Evolutionary conservation across 1,140 invertebrate species (phyloP), one percentile per base, ranked within the genome.

Genomic region (Zophobas morio): DNA sequence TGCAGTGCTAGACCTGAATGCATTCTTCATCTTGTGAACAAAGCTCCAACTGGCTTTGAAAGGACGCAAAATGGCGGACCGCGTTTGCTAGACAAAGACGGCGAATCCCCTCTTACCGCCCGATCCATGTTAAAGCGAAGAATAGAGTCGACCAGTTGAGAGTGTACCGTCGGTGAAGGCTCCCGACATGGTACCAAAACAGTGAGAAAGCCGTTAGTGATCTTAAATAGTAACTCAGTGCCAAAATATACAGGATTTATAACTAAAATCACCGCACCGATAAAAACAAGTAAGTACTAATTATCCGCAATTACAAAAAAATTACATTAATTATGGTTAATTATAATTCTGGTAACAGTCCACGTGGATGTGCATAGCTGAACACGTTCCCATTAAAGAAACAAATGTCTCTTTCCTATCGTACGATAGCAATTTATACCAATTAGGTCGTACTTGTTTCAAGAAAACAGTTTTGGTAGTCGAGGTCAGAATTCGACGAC

Each of bases 1-100:
- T 66, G 72, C 71, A 77, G 63, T 57, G 53, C 37, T 76, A 75
- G 63, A 79, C 71, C 47, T 79, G 51, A 63, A 74, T 57, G 73
- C 78, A 79, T 79, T 79, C 78, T 76, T 79, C 63, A 40, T 53
- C 46, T 66, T 74, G 70, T 77, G 76, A 77, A 77, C 72, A 78
- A 73, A 66, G 70, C 53, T 5, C 35, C 72, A 40, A 34, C 20
- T 36, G 54, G 39, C 73, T 49, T 40, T 57, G 51, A 46, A 80
- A 63, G 70, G 73, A 53, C 54, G 74, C 0, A 40, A 34, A 70
- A 77, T 76, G 47, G 72, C 56, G 54, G 51, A 42, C 32, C 56
- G 1, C 32, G 60, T n/a, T 34, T 46, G 70, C 6, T 34, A n/a
- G 66, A 79, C 8, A 74, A 72, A 73, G 76, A 80, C 53, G 35